Evolutionary conservation across 2,797 vertebrate species (phyloP), one percentile per base, ranked within the genome.

Genomic region (Enteromius afrohamiltoni): DNA sequence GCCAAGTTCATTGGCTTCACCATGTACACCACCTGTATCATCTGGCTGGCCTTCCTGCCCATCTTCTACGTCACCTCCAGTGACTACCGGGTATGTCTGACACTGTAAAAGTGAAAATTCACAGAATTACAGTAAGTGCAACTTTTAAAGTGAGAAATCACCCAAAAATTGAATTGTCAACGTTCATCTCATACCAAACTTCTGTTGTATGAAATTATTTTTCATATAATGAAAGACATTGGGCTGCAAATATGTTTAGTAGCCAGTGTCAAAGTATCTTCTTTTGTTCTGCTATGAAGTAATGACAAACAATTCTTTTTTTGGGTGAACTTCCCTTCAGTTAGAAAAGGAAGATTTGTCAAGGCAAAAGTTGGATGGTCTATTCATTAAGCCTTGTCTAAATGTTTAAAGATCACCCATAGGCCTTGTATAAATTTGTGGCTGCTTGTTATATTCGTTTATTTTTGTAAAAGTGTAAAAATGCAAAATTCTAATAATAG

Each of bases 1-100:
- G 98, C 98, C 90, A 99, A 99, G 93, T 99, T 99, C 91, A 99
- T 99, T 87, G 97, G 98, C 88, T 99, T 99, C 92, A 99, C 98
- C 83, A 99, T 99, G 98, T 99, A 99, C 79, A 99, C 98, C 82
- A 99, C 98, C 0, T 99, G 98, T 90, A 99, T 99, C 92, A 99
- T 99, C 89, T 99, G 98, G 98, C 94, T 99, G 94, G 98, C 98
- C 62, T 99, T 99, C 91, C 96, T 99, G 62, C 98, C 98, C 23
- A 99, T 99, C 95, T 99, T 99, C 94, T 99, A 99, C 83, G 98
- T 99, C 90, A 99, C 98, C 19, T 99, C 98, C 49, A 99, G 97
- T 87, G 98, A 99, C 93, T 99, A 99, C 95, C 97, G 98, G 95
- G 98, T 99, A 96, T 91, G 94, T 96, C 29, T 21, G 2, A 60